Base-by-base conservation (phyloP, 2,888 invertebrate species). In the Tuberolachnus salignus region DNA sequence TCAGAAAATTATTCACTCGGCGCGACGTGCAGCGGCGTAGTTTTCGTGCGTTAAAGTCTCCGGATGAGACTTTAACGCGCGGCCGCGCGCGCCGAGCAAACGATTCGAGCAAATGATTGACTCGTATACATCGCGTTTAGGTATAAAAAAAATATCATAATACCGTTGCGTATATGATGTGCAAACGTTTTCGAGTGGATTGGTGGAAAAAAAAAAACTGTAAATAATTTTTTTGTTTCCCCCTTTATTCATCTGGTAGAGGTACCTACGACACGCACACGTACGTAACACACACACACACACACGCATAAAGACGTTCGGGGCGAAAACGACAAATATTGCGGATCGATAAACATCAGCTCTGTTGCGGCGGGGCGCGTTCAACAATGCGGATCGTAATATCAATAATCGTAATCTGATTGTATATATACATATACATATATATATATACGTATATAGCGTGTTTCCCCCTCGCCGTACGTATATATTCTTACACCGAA, bases 331-430 rank as follows among this genome's bases (percentile, higher is more conserved):
- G 78, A 78, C 78, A 69, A 69, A 78, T 69, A 69, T 78, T 75
- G 74, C 74, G 74, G 74, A 75, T 59, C 78, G 78, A 78, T 78
- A 78, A 69, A 78, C 78, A 78, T 78, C 78, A 34, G 34, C 34
- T 69, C 21, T 6, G 34, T 23, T 8, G 23, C 57, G 57, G 3
- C 53, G 53, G 13, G 57, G 46, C 34, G 34, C 69, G 16, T n/a
- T 49, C 69, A 51, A 78, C 59, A 78, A 78, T 78, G 59, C 34
- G 44, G 67, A 67, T 59, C 34, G 34, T 69, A 34, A 34, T 34
- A 69, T 69, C 78, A 61, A 78, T 69, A 78, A 78, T 78, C 59
- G 59, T 67, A 78, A 78, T 78, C 78, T 59, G 78, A 67, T 78
- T 59, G 78, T 78, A 61, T n/a, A n/a, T n/a, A n/a, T n/a, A n/a